Evolutionary conservation across 2,113 vertebrate genomes (phyloP).

Genomic region (Octodon degus): DNA sequence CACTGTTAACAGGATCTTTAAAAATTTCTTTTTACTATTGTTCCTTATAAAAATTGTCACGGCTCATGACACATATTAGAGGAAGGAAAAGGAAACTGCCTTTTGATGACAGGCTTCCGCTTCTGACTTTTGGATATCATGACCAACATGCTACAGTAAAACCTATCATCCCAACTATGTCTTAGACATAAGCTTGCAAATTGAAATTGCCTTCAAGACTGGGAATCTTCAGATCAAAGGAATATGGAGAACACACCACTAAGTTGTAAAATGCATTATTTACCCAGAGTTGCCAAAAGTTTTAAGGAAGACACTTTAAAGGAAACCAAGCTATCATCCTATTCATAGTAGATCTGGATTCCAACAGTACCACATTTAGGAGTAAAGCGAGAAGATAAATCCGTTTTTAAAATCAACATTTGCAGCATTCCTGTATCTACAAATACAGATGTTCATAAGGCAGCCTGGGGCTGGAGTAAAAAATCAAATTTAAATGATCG

Average conservation of each 20-base stretch:
- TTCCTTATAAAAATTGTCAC: not conserved
- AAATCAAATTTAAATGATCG: conserved; percentile 47
- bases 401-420: conserved; percentile 15
- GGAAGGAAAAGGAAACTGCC: not conserved
- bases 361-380: not conserved
- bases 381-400: not conserved
- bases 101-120: not conserved
- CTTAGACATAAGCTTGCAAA: conserved; percentile 4
- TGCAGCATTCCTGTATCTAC: conserved; percentile 1
- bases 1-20: not conserved
- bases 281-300: conserved; percentile 73
- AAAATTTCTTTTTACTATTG: not conserved
- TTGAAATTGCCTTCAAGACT: conserved; percentile 51
- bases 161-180: conserved; percentile 40
- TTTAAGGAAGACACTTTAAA: conserved; percentile 60
- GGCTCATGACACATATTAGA: not conserved
- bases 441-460: conserved; percentile 39
- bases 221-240: conserved; percentile 60
- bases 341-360: not conserved
- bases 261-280: conserved; percentile 63
- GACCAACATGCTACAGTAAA: conserved; percentile 58
- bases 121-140: not conserved
- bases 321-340: conserved; percentile 14
- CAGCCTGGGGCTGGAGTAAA: not conserved
- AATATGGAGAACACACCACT: not conserved